Evolutionary conservation across 2,797 vertebrate species (phyloP).

Genomic region (Stomatorhinus walkeri): DNA sequence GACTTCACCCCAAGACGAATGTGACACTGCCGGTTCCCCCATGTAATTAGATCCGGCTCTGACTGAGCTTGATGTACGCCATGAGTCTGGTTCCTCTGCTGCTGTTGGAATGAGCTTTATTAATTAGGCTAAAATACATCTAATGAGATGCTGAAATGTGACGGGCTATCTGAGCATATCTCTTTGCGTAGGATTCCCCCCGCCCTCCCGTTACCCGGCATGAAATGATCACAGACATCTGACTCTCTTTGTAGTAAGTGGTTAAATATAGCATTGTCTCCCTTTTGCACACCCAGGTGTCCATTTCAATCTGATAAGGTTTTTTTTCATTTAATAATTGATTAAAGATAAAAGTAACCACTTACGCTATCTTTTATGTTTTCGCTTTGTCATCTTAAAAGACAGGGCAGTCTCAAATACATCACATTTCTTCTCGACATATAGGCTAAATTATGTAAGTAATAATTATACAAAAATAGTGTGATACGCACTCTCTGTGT

Average conservation of each 20-base stretch:
- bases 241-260: neutral
- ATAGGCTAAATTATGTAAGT: neutral
- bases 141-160: neutral
- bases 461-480: neutral
- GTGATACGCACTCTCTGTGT: neutral
- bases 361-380: neutral
- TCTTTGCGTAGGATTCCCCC: neutral
- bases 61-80: neutral
- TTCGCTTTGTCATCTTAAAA: neutral
- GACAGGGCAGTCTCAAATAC: neutral
- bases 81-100: neutral
- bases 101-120: neutral
- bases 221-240: neutral
- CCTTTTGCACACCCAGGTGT: neutral
- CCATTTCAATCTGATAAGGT: conserved; percentile 4
- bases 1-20: neutral
- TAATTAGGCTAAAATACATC: conserved; percentile 12
- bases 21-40: neutral
- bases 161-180: neutral
- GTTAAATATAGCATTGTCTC: neutral
- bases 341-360: neutral
- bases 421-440: neutral
- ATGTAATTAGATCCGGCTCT: neutral
- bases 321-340: conserved; percentile 2
- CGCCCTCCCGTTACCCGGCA: neutral